phyloP scores from a whole-genome alignment of 2,113 vertebrate species.

The Salvelinus sp. region DNA sequence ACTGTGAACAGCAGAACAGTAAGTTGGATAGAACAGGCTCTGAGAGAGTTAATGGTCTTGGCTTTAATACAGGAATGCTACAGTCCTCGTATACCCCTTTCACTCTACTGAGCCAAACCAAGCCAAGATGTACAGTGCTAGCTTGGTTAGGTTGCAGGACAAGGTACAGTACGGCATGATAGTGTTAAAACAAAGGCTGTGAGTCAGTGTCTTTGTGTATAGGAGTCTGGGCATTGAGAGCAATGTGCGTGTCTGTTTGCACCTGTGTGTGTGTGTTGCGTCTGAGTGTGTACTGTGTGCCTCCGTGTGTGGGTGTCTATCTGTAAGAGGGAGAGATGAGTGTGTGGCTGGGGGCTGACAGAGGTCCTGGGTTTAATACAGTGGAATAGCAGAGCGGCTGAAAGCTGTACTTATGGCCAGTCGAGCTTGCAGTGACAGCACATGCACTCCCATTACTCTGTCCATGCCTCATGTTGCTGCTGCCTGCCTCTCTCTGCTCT shows the following conservation, averaged over 20 bases:
- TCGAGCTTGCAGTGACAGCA: slow-evolving; percentile 78
- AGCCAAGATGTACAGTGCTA: too few species aligned
- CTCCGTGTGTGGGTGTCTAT: slow-evolving; percentile 5
- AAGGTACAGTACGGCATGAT: background rate
- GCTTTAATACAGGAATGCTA: too few species aligned
- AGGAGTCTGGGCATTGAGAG: background rate
- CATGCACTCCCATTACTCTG: slow-evolving; percentile 77
- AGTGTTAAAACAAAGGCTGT: background rate
- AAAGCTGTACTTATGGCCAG: slow-evolving; percentile 79
- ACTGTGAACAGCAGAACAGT: too few species aligned
- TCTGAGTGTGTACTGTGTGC: slow-evolving; percentile 32
- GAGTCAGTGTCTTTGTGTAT: background rate
- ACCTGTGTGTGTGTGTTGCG: background rate
- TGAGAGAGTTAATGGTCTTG: too few species aligned
- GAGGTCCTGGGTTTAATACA: slow-evolving; percentile 80
- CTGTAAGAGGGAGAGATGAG: slow-evolving; percentile 66
- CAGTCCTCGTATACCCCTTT: too few species aligned
- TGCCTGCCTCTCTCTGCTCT: slow-evolving; percentile 23
- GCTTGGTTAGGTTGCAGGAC: too few species aligned
- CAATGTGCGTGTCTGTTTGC: background rate
- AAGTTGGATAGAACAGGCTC: too few species aligned
- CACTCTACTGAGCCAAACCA: too few species aligned
- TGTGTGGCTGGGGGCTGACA: slow-evolving; percentile 62
- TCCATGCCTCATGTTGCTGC: slow-evolving; percentile 67
- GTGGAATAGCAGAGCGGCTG: slow-evolving; percentile 73